These are phyloP conservation scores for Epinotia brunnichana DNA, from an alignment of 2,888 invertebrate genomes.

Conservation along the genomic window DNA sequence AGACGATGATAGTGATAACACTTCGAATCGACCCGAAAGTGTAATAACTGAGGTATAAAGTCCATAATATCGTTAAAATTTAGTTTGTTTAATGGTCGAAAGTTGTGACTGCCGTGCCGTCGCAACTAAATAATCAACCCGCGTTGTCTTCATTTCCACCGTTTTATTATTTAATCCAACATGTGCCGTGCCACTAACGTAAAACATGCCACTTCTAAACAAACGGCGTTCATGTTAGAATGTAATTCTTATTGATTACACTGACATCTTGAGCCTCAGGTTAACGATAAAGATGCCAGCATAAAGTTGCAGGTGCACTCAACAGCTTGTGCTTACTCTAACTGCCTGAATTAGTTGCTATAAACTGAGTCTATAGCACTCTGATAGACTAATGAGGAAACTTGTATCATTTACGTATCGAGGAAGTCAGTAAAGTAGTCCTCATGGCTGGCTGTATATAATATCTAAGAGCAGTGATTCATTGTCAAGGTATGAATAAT, in stretches of 20 bases:
- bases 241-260: constrained; percentile 43
- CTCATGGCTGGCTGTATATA: constrained; percentile 44
- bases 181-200: background rate
- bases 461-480: constrained; percentile 25
- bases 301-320: constrained; percentile 67
- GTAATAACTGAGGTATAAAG: no score
- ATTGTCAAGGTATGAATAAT: constrained; percentile 34
- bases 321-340: constrained; percentile 75
- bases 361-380: constrained; percentile 11
- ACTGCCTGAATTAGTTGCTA: constrained; percentile 68
- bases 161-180: background rate
- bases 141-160: background rate
- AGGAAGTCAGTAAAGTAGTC: constrained; percentile 65
- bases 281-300: constrained; percentile 52
- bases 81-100: no score
- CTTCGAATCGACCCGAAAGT: no score
- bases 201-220: constrained; percentile 1
- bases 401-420: constrained; percentile 7
- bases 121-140: background rate
- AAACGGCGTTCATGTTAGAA: constrained; percentile 29
- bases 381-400: constrained; percentile 17
- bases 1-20: no score
- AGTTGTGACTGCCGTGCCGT: background rate
- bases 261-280: constrained; percentile 45
- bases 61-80: no score